Percentiles rank a stretch among this genome's conserved stretches.
Evolutionary conservation across 2,888 invertebrate genomes (phyloP).

Genomic region (Acanthosepion esculentum): DNA sequence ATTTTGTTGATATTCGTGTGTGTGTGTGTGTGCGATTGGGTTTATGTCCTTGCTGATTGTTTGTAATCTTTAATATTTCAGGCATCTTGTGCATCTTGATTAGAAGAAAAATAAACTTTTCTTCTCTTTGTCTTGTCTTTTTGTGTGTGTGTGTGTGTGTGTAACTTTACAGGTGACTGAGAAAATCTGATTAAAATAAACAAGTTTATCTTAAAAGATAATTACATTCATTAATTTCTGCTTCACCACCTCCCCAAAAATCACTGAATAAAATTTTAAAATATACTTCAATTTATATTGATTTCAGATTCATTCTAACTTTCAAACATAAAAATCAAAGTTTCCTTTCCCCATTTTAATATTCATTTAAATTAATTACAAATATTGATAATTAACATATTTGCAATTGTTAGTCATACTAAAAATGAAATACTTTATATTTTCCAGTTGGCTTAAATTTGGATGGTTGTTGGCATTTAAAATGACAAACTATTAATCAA

Average conservation of each 20-base stretch:
- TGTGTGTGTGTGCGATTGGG: not conserved
- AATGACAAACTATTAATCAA: not conserved
- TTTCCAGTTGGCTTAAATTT: not conserved
- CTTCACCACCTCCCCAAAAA: no score
- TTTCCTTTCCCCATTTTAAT: not conserved
- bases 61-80: not conserved
- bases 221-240: no score
- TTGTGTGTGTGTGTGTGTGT: not conserved
- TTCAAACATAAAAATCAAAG: not conserved
- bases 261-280: no score
- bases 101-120: not conserved
- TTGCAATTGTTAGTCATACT: not conserved
- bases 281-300: not conserved
- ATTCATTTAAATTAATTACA: not conserved
- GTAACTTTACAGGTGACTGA: not conserved
- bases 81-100: constrained; percentile 3
- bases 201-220: not conserved
- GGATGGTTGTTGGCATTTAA: not conserved
- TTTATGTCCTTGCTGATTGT: not conserved
- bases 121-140: not conserved
- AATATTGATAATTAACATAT: not conserved
- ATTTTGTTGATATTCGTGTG: not conserved
- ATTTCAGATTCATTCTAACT: not conserved
- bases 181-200: not conserved
- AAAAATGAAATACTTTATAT: not conserved